Base-by-base conservation (phyloP, 2,888 invertebrate genomes). In the Patella depressa region DNA sequence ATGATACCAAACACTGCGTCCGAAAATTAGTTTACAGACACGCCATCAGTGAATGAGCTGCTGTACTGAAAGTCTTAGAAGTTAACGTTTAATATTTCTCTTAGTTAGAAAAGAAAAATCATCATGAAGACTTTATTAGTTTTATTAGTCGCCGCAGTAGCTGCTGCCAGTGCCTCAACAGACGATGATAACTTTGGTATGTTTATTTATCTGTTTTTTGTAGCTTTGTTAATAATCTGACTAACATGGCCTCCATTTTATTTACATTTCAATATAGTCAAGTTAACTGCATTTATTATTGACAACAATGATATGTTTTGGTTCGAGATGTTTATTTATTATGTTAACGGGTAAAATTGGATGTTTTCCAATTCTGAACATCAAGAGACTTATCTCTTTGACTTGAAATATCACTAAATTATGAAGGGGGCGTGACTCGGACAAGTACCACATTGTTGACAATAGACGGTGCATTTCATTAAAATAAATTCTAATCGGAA, bases 1-100 rank as follows among this genome's bases (percentile, higher is more conserved):
- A 45, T 45, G 45, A 45, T 45, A 45, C 9, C 45, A 45, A 45
- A 9, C 45, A 45, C 45, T 9, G 1, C 45, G 9, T 45, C 9
- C 5, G 9, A 45, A 45, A 45, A 0, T 45, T 45, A 65, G 65
- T 65, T 24, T 65, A 65, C 65, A 65, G 65, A 24, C 19, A 24
- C 65, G 65, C 65, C 65, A 24, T 65, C 65, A 65, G 65, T 65
- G 65, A 24, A 65, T 65, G 65, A 65, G 65, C 65, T 65, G 24
- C 65, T 65, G 65, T 65, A 19, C 65, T 14, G 65, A 65, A 65
- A 65, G 14, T 65, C 65, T 24, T 65, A 65, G 19, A 65, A 65
- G 45, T 45, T 45, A 45, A 65, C 12, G 3, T 65, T 19, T 0
- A 65, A 12, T 24, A 14, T 65, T 24, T 15, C 11, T 19, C 19